Conservation (phyloP, 2,113 vertebrate species). For the Gadus macrocephalus region DNA sequence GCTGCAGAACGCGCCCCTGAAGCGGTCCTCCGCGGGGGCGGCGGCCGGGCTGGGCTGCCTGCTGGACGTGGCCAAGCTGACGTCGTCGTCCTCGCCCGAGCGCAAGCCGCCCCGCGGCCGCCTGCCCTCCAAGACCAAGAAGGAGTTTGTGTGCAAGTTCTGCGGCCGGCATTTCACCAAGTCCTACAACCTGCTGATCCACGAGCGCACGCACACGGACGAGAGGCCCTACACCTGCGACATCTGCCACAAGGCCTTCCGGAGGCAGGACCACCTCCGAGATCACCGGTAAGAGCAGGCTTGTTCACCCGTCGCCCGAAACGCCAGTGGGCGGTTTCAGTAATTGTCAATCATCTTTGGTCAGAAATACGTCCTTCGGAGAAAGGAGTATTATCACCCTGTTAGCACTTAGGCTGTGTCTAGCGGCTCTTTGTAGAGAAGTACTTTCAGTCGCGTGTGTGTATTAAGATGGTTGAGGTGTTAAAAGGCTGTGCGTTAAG, state of each 20-base stretch:
- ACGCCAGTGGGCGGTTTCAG: not conserved
- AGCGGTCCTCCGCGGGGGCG: slow-evolving; percentile 47
- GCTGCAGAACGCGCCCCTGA: not conserved
- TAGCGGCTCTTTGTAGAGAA: no score
- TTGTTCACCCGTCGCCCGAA: no score
- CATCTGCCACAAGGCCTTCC: slow-evolving; percentile 98
- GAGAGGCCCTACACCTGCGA: slow-evolving; percentile 97
- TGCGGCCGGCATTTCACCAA: slow-evolving; percentile 98
- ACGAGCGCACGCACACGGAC: slow-evolving; percentile 95
- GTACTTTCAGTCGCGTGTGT: no score
- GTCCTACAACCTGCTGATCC: slow-evolving; percentile 98
- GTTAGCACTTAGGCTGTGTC: no score
- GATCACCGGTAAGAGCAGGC: slow-evolving; percentile 85
- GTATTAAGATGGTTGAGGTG: no score
- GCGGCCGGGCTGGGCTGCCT: slow-evolving; percentile 74
- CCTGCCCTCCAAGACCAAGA: slow-evolving; percentile 97
- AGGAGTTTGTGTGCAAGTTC: slow-evolving; percentile 99
- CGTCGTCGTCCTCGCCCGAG: slow-evolving; percentile 76
- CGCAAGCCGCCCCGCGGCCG: slow-evolving; percentile 91
- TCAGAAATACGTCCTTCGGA: not conserved
- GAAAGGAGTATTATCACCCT: not conserved
- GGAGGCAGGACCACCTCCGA: slow-evolving; percentile 95
- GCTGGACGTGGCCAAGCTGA: slow-evolving; percentile 87
- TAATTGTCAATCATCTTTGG: not conserved
- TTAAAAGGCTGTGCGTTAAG: no score